phyloP scores from a whole-genome alignment of 2,113 vertebrate genomes.

The Fulica atra region DNA sequence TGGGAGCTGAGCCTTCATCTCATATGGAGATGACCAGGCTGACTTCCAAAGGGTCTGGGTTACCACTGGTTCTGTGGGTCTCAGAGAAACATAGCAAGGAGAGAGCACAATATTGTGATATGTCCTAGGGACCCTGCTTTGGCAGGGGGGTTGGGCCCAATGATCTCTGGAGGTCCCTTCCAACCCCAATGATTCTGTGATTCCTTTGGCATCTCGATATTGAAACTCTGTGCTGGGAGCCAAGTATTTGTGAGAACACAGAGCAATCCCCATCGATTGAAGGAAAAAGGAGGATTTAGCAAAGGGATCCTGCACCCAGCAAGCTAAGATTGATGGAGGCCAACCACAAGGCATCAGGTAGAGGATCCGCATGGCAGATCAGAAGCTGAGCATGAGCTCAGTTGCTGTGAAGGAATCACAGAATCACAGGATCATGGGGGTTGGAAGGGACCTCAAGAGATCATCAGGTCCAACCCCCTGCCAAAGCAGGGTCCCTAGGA shows the following conservation, averaged over 20 bases:
- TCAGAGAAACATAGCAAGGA: background rate
- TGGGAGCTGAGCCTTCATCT: background rate
- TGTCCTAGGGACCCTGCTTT: too few relatives aligned
- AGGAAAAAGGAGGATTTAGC: background rate
- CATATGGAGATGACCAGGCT: background rate
- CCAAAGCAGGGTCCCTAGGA: too few relatives aligned
- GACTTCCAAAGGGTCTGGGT: background rate
- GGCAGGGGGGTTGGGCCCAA: too few relatives aligned
- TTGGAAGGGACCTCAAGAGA: too few relatives aligned
- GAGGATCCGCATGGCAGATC: background rate
- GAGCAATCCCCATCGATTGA: fast-evolving
- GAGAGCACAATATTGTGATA: background rate
- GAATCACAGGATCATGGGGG: too few relatives aligned
- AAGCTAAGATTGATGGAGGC: background rate
- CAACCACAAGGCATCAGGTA: background rate
- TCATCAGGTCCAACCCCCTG: too few relatives aligned
- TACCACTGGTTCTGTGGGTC: fast-evolving
- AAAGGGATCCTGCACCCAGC: background rate
- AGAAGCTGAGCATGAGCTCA: background rate
- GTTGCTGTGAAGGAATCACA: background rate
- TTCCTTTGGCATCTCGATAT: background rate
- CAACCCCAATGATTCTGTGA: too few relatives aligned
- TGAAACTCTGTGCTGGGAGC: background rate
- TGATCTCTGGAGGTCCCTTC: too few relatives aligned
- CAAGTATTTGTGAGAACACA: background rate